Evolutionary conservation across 2,888 invertebrate species (phyloP).

Genomic region (Colostygia pectinataria): DNA sequence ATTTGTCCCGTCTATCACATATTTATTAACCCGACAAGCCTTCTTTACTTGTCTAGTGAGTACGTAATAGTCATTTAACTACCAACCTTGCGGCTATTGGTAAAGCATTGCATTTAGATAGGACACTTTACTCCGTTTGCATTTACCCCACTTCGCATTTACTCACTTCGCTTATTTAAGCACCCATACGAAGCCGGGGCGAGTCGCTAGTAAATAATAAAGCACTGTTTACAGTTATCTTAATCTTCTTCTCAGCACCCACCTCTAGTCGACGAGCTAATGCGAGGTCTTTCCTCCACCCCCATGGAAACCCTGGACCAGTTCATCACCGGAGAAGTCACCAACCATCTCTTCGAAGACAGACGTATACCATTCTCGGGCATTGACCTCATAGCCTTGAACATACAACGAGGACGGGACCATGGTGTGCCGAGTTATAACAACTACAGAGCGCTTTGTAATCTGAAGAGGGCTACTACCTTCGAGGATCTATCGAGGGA

Average conservation of each 20-base stretch:
- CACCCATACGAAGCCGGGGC: too few relatives aligned
- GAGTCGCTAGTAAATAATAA: too few relatives aligned
- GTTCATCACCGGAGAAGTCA: slow-evolving; percentile 96
- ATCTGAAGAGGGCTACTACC: slow-evolving; percentile 90
- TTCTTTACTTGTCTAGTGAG: too few relatives aligned
- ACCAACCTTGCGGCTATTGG: neutral
- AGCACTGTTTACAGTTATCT: too few relatives aligned
- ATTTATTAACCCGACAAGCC: too few relatives aligned
- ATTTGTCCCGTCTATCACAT: too few relatives aligned
- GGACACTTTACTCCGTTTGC: too few relatives aligned
- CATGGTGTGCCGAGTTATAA: slow-evolving; percentile 95
- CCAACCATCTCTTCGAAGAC: slow-evolving; percentile 97
- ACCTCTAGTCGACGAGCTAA: slow-evolving; percentile 92
- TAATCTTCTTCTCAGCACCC: slow-evolving; percentile 68
- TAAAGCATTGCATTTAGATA: neutral
- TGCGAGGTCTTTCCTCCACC: slow-evolving; percentile 92
- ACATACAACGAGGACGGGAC: slow-evolving; percentile 93
- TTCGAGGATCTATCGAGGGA: slow-evolving; percentile 95
- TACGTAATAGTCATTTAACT: neutral
- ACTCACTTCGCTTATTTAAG: too few relatives aligned
- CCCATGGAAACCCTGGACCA: slow-evolving; percentile 97
- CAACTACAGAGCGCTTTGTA: slow-evolving; percentile 94
- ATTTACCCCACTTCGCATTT: too few relatives aligned
- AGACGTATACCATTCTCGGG: slow-evolving; percentile 95
- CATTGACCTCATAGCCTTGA: slow-evolving; percentile 94